Percentiles rank a stretch among this genome's conserved stretches.
phyloP scores from a whole-genome alignment of 2,888 invertebrate genomes.

The Trypoxylon attenuatum region DNA sequence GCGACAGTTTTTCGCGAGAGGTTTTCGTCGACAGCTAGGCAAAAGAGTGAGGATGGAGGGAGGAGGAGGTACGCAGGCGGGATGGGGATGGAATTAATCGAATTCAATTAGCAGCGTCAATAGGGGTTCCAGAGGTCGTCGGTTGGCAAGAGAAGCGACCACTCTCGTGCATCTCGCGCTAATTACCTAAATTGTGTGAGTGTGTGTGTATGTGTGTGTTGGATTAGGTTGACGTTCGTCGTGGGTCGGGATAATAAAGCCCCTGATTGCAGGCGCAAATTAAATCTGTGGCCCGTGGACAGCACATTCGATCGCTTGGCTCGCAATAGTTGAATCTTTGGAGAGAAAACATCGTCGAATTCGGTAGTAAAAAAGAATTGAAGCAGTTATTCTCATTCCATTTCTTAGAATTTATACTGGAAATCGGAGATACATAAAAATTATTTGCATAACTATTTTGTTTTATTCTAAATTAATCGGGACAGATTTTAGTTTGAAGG shows the following conservation, averaged over 20 bases:
- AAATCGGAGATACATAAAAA: too few relatives aligned
- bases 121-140: neutral
- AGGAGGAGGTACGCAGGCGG: neutral
- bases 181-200: slow-evolving; percentile 23
- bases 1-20: neutral
- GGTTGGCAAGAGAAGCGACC: neutral
- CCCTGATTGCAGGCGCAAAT: slow-evolving; percentile 45
- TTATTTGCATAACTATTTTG: too few relatives aligned
- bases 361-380: too few relatives aligned
- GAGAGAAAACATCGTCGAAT: too few relatives aligned
- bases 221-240: slow-evolving; percentile 24
- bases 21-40: neutral
- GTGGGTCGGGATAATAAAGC: slow-evolving; percentile 24
- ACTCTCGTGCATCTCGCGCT: slow-evolving; percentile 12
- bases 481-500: too few relatives aligned
- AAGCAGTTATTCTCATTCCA: too few relatives aligned
- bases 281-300: slow-evolving; percentile 28
- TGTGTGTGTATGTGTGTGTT: neutral
- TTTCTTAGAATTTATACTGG: too few relatives aligned
- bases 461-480: too few relatives aligned
- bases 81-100: neutral
- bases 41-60: neutral
- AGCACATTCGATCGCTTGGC: neutral
- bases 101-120: slow-evolving; percentile 1
- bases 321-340: slow-evolving; percentile 19